A percentile compares a stretch with the other conserved stretches of the same genome.
These are phyloP conservation scores for Lycia hirtaria DNA, from an alignment of 2,888 invertebrate genomes.

Conservation along the genomic window DNA sequence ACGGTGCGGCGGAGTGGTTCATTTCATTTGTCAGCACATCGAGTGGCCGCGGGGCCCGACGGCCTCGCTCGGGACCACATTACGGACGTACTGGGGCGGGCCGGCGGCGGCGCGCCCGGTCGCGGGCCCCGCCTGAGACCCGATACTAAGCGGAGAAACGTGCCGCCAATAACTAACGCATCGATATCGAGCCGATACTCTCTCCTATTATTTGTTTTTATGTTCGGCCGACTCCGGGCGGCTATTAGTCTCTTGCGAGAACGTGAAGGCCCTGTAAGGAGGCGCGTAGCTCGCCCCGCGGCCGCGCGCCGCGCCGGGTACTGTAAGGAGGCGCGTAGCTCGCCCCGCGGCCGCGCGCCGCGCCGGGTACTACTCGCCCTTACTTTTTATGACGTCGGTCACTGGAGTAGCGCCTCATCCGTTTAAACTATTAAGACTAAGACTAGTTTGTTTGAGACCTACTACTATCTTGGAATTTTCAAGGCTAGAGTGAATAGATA, in stretches of 20 bases:
- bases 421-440: constrained; percentile 9
- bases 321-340: neutral
- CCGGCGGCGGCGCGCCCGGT: neutral
- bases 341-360: too few species aligned
- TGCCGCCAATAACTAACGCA: neutral
- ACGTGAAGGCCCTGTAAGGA: neutral
- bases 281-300: neutral
- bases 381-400: too few species aligned
- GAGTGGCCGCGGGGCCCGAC: neutral
- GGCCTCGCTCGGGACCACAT: neutral
- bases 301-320: too few species aligned
- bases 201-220: neutral
- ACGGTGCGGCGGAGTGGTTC: neutral
- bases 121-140: neutral
- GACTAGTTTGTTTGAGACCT: neutral
- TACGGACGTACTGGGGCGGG: neutral
- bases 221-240: too few species aligned
- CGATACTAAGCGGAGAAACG: constrained; percentile 1
- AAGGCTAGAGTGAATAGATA: too few species aligned
- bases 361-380: too few species aligned
- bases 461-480: too few species aligned
- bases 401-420: constrained; percentile 1
- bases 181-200: neutral
- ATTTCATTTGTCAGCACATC: constrained; percentile 16
- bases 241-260: neutral